Conservation (phyloP, 2,797 vertebrate species). For the Dromococcyx pavoninus region DNA sequence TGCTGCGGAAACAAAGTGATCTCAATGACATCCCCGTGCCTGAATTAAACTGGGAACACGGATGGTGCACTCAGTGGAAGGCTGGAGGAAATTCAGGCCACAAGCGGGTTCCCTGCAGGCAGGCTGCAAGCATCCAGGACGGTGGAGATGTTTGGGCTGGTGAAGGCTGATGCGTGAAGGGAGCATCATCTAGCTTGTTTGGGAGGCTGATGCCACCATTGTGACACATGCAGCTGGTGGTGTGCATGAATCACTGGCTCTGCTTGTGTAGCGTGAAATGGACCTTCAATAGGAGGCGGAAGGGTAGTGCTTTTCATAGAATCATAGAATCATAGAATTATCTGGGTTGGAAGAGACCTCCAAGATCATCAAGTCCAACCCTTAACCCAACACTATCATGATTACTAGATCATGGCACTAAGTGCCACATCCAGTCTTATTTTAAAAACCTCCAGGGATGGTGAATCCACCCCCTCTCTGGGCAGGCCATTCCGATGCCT, state of each 20-base stretch:
- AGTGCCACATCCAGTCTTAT: no score
- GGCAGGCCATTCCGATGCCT: no score
- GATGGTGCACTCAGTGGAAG: accelerated
- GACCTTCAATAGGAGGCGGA: neutral
- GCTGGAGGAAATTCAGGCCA: neutral
- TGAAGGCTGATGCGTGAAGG: neutral
- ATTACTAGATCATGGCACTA: no score
- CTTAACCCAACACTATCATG: no score
- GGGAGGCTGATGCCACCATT: neutral
- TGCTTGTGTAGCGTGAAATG: neutral
- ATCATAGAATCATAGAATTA: no score
- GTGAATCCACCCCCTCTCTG: no score
- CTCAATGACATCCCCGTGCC: accelerated
- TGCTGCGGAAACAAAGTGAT: accelerated
- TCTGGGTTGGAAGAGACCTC: no score
- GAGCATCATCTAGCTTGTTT: neutral
- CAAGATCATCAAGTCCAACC: no score
- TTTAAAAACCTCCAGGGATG: no score
- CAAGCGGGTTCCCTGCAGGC: neutral
- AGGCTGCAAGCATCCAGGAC: accelerated
- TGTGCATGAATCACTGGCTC: neutral
- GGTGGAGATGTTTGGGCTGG: neutral
- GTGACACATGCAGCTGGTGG: accelerated
- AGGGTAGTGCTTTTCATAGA: neutral
- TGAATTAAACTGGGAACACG: neutral